Percentiles rank a stretch among this genome's conserved stretches.
phyloP scores from a whole-genome alignment of 2,797 vertebrate species.

The Phataginus tricuspis region DNA sequence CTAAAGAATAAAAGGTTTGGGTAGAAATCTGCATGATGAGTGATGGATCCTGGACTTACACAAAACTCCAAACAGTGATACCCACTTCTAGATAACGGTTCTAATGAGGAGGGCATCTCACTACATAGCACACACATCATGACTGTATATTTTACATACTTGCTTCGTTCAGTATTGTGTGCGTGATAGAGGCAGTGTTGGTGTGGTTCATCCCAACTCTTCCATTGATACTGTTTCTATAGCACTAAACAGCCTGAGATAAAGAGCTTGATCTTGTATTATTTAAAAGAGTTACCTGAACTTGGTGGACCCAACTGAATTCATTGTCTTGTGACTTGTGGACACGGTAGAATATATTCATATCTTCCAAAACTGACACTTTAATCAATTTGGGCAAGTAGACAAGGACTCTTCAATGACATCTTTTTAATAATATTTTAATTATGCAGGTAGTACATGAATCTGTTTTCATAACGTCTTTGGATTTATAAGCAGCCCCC shows the following conservation, averaged over 20 bases:
- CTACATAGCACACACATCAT: not conserved
- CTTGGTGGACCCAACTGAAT: not conserved
- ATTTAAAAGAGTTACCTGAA: not conserved
- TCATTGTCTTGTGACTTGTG: not conserved
- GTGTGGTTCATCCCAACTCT: not conserved
- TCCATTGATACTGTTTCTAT: not conserved
- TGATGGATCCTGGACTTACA: not conserved
- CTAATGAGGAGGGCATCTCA: not conserved
- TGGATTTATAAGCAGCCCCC: not conserved
- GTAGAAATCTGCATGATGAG: not conserved
- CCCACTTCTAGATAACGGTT: not conserved
- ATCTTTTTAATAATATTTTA: not conserved
- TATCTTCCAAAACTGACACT: not conserved
- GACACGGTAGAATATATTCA: not conserved
- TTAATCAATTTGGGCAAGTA: not conserved
- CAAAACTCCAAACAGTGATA: not conserved
- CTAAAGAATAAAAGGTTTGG: not conserved
- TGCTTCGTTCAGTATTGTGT: not conserved
- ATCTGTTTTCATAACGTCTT: constrained; percentile 3
- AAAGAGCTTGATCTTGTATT: not conserved
- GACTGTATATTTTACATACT: not conserved
- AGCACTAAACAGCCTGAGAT: not conserved
- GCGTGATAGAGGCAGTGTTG: not conserved
- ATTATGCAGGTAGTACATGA: not conserved
- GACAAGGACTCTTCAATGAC: not conserved